Percentiles rank a stretch among this genome's conserved stretches.
These are phyloP conservation scores for Antheraea pernyi DNA, from an alignment of 1,140 invertebrate species.

Conservation along the genomic window DNA sequence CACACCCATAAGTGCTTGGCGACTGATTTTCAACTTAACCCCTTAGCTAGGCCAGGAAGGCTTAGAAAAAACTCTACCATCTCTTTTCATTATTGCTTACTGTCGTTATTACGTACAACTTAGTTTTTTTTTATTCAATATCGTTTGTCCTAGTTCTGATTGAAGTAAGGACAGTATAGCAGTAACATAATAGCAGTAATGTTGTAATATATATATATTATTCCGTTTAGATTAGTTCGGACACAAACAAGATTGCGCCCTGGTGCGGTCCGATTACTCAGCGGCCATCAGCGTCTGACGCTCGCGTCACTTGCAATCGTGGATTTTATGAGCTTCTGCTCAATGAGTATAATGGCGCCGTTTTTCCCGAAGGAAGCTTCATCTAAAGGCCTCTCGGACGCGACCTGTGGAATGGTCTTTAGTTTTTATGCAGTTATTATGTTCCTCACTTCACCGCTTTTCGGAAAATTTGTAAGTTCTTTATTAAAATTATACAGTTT, in stretches of 20 bases:
- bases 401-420: constrained; percentile 86
- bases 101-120: too few species aligned
- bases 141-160: background rate
- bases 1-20: too few species aligned
- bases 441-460: constrained; percentile 84
- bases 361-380: constrained; percentile 86
- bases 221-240: constrained; percentile 65
- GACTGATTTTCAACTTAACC: too few species aligned
- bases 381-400: constrained; percentile 82
- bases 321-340: constrained; percentile 87
- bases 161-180: background rate
- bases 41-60: too few species aligned
- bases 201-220: background rate
- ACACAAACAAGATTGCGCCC: constrained; percentile 78
- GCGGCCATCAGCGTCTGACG: constrained; percentile 79
- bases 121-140: too few species aligned
- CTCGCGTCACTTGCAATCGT: constrained; percentile 81
- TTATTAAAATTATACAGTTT: background rate
- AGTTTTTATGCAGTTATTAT: constrained; percentile 86
- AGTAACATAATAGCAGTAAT: too few species aligned
- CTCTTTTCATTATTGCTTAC: too few species aligned
- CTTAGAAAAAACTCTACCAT: too few species aligned
- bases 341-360: constrained; percentile 88
- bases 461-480: constrained; percentile 85
- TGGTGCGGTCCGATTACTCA: constrained; percentile 75